Evolutionary conservation across 2,797 vertebrate species (phyloP), one percentile per base, ranked within the genome.

Genomic region (Phalloptychus januarius): DNA sequence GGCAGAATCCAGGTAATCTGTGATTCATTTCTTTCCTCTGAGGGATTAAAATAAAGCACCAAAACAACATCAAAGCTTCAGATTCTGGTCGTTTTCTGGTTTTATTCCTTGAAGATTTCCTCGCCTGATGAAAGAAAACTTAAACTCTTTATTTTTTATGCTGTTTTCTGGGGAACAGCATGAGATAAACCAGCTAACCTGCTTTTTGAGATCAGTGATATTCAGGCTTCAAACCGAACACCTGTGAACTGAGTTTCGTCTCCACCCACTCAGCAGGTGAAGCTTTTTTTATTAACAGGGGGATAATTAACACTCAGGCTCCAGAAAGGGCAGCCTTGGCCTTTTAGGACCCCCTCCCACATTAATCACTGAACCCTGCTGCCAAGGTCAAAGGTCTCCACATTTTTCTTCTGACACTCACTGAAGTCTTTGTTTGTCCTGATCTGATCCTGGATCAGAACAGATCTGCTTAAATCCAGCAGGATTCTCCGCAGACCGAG

Each of bases 241-340:
- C 85, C 78, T 72, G 56, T 72, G 28, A 52, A 28, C 45, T 0
- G 23, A 23, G 54, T 71, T 74, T 46, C 42, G 42, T 58, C 45
- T 67, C 54, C 65, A 18, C 73, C 80, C 76, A 80, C 87, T 76
- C 90, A 90, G 90, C 88, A 90, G 91, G 92, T 90, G 78, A 88
- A 67, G 72, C 72, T 15, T 44, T 72, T 78, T 84, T 93, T 81
- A 89, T 92, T 87, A 90, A 81, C 80, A 67, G 79, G 76, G 25
- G 87, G 83, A 88, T 92, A 84, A 93, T 92, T 92, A 89, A 90
- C 82, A 72, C 79, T 90, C 85, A 63, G 85, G 78, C 82, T 76
- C 67, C 81, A 76, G 81, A 86, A 88, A 87, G 79, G 82, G 78
- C 85, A 69, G 74, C 74, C 2, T 10, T 15, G 18, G 42, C 61